Evolutionary conservation across 2,888 invertebrate species (phyloP).

Genomic region (Scaptomyza reducta): DNA sequence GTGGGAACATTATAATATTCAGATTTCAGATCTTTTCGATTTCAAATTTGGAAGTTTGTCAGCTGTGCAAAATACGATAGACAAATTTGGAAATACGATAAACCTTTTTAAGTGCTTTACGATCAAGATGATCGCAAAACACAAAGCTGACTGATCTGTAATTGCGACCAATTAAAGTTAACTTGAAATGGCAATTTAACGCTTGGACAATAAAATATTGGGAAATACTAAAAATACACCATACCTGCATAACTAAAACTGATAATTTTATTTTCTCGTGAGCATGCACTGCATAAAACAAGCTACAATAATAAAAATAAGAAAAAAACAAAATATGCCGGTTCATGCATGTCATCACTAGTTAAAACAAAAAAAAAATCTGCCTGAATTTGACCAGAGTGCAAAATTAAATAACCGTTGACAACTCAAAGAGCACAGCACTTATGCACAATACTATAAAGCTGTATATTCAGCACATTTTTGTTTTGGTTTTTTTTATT

Average conservation of each 20-base stretch:
- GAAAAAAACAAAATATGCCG: slow-evolving; percentile 2
- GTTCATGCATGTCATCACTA: slow-evolving; percentile 10
- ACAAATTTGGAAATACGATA: not conserved
- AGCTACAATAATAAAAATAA: not conserved
- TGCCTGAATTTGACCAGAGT: slow-evolving; percentile 16
- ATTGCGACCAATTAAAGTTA: not conserved
- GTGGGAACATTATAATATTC: not conserved
- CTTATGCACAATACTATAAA: slow-evolving; percentile 34
- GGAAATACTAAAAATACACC: not conserved
- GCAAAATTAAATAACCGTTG: slow-evolving; percentile 45
- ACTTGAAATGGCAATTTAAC: not conserved
- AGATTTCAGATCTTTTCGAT: too few species aligned
- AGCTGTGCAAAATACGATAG: not conserved
- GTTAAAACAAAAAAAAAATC: not conserved
- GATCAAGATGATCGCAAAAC: not conserved
- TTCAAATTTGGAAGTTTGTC: too few species aligned
- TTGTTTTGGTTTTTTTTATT: slow-evolving; percentile 8
- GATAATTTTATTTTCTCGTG: not conserved
- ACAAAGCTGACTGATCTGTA: not conserved
- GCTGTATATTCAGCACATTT: slow-evolving; percentile 40
- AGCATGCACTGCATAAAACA: not conserved
- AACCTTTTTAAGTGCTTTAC: not conserved
- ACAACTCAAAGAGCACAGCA: slow-evolving; percentile 55
- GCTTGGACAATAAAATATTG: not conserved
- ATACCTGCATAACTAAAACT: not conserved